These are phyloP conservation scores for Bemisia tabaci DNA, from an alignment of 1,140 invertebrate genomes.

Conservation along the genomic window DNA sequence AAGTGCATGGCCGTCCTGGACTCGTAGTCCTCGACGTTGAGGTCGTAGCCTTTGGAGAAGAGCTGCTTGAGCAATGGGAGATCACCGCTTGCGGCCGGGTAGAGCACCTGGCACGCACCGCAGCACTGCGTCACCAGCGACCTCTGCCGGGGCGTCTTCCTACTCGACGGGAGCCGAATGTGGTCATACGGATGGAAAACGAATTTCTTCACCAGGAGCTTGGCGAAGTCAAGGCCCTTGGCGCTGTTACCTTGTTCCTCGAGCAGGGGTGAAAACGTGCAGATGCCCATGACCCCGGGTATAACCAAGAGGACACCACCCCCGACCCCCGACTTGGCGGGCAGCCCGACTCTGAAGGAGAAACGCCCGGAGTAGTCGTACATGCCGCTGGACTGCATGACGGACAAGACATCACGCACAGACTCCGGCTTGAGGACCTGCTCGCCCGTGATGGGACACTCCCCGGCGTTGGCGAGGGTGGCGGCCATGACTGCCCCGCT, in stretches of 20 bases:
- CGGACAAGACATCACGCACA: conserved; percentile 28
- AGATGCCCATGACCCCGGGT: conserved; percentile 47
- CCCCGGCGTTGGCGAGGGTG: conserved; percentile 53
- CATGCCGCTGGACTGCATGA: conserved; percentile 56
- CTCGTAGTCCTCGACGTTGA: conserved; percentile 55
- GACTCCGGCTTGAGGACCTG: conserved; percentile 35
- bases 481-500: conserved; percentile 45
- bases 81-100: background rate
- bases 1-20: conserved; percentile 83
- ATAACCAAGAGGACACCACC: conserved; percentile 49
- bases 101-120: background rate
- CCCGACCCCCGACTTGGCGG: conserved; percentile 50
- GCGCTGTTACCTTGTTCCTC: conserved; percentile 44
- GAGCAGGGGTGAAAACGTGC: conserved; percentile 45
- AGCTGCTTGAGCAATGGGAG: background rate
- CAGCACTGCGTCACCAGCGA: background rate
- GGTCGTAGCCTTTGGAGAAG: background rate
- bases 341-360: conserved; percentile 43
- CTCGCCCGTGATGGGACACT: conserved; percentile 48
- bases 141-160: background rate
- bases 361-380: conserved; percentile 33
- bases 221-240: conserved; percentile 48
- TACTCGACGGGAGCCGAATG: conserved; percentile 37
- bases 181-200: conserved; percentile 93
- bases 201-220: conserved; percentile 48